Percentiles rank a stretch among this genome's conserved stretches.
Conservation (phyloP, 2,113 vertebrate species). For the Chlorocebus sabaeus region DNA sequence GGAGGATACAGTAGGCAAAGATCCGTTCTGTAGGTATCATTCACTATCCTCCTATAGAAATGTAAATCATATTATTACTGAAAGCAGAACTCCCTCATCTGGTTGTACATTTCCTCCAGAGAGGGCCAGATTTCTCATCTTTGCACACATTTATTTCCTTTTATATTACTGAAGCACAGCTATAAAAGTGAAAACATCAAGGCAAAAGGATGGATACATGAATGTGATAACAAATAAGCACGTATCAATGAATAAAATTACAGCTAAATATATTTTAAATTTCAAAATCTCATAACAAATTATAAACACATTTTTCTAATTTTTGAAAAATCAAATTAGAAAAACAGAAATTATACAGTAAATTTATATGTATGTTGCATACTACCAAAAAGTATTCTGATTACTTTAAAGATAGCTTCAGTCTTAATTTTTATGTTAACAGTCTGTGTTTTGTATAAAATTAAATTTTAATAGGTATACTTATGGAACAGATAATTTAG, state of each 20-base stretch:
- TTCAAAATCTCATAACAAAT: slow-evolving; percentile 29
- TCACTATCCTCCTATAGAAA: slow-evolving; percentile 96
- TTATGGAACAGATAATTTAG: slow-evolving; percentile 36
- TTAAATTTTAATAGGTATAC: slow-evolving; percentile 33
- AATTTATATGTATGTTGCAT: slow-evolving; percentile 7
- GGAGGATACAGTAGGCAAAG: slow-evolving; percentile 99
- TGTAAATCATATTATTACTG: slow-evolving; percentile 68
- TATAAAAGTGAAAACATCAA: slow-evolving; percentile 41
- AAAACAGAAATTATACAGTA: slow-evolving; percentile 16
- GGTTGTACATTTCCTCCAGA: slow-evolving; percentile 7
- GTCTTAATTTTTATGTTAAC: slow-evolving; percentile 31
- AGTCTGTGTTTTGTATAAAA: slow-evolving; percentile 27
- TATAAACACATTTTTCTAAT: not conserved
- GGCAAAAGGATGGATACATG: slow-evolving; percentile 10
- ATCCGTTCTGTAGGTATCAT: slow-evolving; percentile 99
- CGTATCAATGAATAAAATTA: slow-evolving; percentile 20
- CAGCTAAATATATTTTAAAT: slow-evolving; percentile 22
- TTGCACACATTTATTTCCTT: slow-evolving; percentile 44
- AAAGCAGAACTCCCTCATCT: slow-evolving; percentile 8
- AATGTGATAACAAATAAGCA: slow-evolving; percentile 20
- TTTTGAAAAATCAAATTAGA: slow-evolving; percentile 46
- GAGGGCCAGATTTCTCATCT: slow-evolving; percentile 2
- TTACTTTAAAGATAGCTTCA: slow-evolving; percentile 30
- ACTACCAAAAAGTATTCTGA: slow-evolving; percentile 28
- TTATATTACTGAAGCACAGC: slow-evolving; percentile 40